Evolutionary conservation across 2,113 vertebrate species (phyloP), one percentile per base, ranked within the genome.

Genomic region (Paratilapia polleni): DNA sequence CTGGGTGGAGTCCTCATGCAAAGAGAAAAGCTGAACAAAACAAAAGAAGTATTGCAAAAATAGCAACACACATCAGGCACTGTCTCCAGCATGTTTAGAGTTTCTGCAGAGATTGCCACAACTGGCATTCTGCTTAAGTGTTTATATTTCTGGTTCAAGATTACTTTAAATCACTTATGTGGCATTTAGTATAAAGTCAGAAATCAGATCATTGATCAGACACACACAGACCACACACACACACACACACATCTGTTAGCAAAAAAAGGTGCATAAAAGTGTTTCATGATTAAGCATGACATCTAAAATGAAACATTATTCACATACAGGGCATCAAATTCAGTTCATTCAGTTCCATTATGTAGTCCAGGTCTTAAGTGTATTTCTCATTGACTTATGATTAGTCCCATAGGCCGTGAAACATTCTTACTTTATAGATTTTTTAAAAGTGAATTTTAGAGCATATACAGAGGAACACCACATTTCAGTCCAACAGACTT

Each of bases 91-190:
- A 15, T 28, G 15, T 24, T 34, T 24, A 12, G 28, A 57, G 15
- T 59, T 9, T 66, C 52, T 77, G 36, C 26, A 24, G 57, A 61
- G 26, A 73, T 78, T 56, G 78, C 57, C 36, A 52, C 43, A 78
- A 38, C n/a, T 77, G 57, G 6, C 36, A 49, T 49, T 43, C 49
- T 82, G 47, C 36, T 24, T 12, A 24, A 0, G 22, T 19, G 15
- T 70, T 47, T 70, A 28, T 8, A 47, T 74, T 11, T 68, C 8
- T 54, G 62, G 11, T 73, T 82, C 38, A 54, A 28, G 41, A 34
- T 77, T 8, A 52, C 12, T n/a, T 81, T 83, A 41, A 60, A 62
- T 66, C 41, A 5, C 13, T 79, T 52, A n/a, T 66, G 73, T 68
- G 20, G 22, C 38, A 59, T n/a, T 36, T 49, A 49, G 4, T 8